Conservation (phyloP, 92 coral and sea anemone genomes). For the Meandrina meandrites region DNA sequence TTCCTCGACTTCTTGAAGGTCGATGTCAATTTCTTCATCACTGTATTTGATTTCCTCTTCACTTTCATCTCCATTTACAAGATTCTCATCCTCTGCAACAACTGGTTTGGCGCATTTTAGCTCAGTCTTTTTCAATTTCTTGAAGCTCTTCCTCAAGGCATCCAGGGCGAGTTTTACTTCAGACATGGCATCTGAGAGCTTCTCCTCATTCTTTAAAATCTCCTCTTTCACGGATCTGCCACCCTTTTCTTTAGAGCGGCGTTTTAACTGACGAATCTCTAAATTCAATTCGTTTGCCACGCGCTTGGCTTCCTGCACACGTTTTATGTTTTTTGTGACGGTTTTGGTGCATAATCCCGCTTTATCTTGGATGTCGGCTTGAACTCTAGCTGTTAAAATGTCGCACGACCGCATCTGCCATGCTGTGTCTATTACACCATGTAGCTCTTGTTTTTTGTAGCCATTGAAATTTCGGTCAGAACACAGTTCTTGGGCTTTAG, state of each 20-base stretch:
- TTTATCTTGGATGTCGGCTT: constrained; percentile 25
- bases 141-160: constrained; percentile 37
- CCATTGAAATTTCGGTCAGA: constrained; percentile 25
- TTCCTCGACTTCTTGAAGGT: too few relatives aligned
- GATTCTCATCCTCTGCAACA: background rate
- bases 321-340: constrained; percentile 26
- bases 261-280: constrained; percentile 22
- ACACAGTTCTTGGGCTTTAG: constrained; percentile 40
- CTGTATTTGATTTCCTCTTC: too few relatives aligned
- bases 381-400: constrained; percentile 31
- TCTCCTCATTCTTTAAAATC: constrained; percentile 24
- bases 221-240: constrained; percentile 24
- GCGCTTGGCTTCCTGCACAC: constrained; percentile 20
- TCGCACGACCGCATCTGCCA: constrained; percentile 35
- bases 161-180: constrained; percentile 40
- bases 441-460: constrained; percentile 35
- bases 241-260: constrained; percentile 6
- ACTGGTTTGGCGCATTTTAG: background rate
- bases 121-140: background rate
- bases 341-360: constrained; percentile 12
- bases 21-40: too few relatives aligned
- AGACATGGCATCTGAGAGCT: constrained; percentile 27
- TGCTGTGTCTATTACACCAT: constrained; percentile 39
- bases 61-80: background rate
- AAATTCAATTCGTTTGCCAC: constrained; percentile 32